phyloP scores from a whole-genome alignment of 92 coral and sea anemone species.

The Zoanthus sociatus region DNA sequence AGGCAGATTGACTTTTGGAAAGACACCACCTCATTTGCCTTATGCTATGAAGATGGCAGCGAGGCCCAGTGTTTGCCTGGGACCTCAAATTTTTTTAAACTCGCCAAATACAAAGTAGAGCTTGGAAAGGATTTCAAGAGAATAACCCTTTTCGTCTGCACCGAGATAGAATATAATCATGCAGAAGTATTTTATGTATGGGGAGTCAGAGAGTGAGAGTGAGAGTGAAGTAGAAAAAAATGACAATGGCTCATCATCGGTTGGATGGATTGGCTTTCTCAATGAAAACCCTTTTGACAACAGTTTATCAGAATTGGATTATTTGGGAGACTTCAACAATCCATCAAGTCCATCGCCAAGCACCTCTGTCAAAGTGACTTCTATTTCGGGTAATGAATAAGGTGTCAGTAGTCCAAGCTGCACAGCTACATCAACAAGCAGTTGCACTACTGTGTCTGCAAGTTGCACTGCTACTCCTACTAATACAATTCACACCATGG shows the following conservation, averaged over 20 bases:
- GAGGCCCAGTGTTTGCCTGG: constrained; percentile 18
- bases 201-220: constrained; percentile 7
- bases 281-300: constrained; percentile 21
- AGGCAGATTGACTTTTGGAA: constrained; percentile 5
- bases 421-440: constrained; percentile 15
- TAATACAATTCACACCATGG: background rate
- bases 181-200: constrained; percentile 20
- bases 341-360: constrained; percentile 27
- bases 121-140: constrained; percentile 32
- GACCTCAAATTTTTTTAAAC: constrained; percentile 7
- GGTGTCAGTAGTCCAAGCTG: background rate
- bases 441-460: background rate
- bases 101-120: constrained; percentile 6
- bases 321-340: constrained; percentile 16
- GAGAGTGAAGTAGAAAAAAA: constrained; percentile 2
- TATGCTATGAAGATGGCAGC: constrained; percentile 22
- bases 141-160: constrained; percentile 15
- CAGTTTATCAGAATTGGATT: constrained; percentile 27
- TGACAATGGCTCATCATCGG: constrained; percentile 13
- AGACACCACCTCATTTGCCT: constrained; percentile 23
- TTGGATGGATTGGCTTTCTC: constrained; percentile 15
- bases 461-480: constrained; percentile 1
- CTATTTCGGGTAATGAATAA: constrained; percentile 10
- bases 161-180: constrained; percentile 10
- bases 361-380: constrained; percentile 10